These are phyloP conservation scores for Apeltes quadracus DNA, from an alignment of 2,113 vertebrate genomes.

Conservation along the genomic window DNA sequence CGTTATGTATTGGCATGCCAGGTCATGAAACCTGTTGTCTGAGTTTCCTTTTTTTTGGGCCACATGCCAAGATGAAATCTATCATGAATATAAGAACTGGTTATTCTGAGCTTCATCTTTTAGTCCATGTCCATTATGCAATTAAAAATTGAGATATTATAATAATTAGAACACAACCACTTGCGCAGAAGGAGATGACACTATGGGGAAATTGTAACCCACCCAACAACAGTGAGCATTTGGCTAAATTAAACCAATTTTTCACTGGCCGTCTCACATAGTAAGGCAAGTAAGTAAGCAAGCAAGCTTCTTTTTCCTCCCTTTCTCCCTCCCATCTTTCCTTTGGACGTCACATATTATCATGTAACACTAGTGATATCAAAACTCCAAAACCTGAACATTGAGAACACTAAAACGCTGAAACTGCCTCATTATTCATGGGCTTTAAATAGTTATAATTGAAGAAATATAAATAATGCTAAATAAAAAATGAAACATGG, in stretches of 20 bases:
- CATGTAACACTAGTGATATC: slow-evolving; percentile 21
- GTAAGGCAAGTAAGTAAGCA: slow-evolving; percentile 68
- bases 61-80: slow-evolving; percentile 66
- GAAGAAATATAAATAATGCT: neutral
- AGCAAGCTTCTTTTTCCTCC: slow-evolving; percentile 44
- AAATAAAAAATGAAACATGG: neutral
- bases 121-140: slow-evolving; percentile 16
- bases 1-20: slow-evolving; percentile 71
- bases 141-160: slow-evolving; percentile 72
- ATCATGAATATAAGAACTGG: slow-evolving; percentile 60
- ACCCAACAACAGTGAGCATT: slow-evolving; percentile 57
- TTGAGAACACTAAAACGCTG: slow-evolving; percentile 15
- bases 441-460: slow-evolving; percentile 12
- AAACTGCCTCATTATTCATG: neutral
- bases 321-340: too few relatives aligned
- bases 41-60: slow-evolving; percentile 38
- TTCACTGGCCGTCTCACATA: slow-evolving; percentile 73
- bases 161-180: slow-evolving; percentile 79
- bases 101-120: slow-evolving; percentile 29
- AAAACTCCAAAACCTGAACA: slow-evolving; percentile 3
- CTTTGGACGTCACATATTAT: slow-evolving; percentile 24
- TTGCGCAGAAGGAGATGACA: slow-evolving; percentile 76
- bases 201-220: slow-evolving; percentile 74
- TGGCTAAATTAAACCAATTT: slow-evolving; percentile 82
- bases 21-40: slow-evolving; percentile 70